These are phyloP conservation scores for Lissocephala sabroskyi DNA, from an alignment of 2,888 invertebrate species.

Conservation along the genomic window DNA sequence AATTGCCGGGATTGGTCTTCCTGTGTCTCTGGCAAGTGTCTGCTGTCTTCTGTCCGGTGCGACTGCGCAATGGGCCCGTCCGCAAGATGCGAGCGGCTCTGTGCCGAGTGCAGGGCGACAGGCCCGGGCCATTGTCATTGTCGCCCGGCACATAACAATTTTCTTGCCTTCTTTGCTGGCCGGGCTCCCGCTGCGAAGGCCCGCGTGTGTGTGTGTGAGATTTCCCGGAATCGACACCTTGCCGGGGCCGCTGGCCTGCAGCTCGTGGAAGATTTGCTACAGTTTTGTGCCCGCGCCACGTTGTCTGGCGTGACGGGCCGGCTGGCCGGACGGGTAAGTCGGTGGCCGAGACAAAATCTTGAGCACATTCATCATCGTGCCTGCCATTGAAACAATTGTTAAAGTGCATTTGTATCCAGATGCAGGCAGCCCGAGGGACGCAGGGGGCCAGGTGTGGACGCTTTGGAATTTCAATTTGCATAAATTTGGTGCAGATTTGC, in stretches of 20 bases:
- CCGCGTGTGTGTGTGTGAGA: constrained; percentile 15
- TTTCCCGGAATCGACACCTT: constrained; percentile 62
- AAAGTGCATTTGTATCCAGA: no score
- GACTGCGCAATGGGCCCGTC: no score
- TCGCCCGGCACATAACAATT: constrained; percentile 51
- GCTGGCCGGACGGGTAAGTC: constrained; percentile 9
- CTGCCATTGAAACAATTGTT: constrained; percentile 47
- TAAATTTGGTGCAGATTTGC: constrained; percentile 62
- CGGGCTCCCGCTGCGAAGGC: constrained; percentile 21
- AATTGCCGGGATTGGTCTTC: no score
- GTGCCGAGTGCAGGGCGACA: no score
- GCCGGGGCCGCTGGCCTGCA: constrained; percentile 19
- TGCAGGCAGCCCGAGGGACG: constrained; percentile 4
- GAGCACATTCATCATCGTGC: constrained; percentile 40
- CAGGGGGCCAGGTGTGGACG: constrained; percentile 46
- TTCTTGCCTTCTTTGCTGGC: constrained; percentile 36
- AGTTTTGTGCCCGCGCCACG: constrained; percentile 60
- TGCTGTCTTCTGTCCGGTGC: no score
- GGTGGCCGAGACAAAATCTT: constrained; percentile 8
- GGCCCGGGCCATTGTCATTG: constrained; percentile 43
- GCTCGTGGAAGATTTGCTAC: constrained; percentile 43
- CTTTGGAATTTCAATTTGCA: constrained; percentile 59
- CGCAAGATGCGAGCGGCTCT: no score
- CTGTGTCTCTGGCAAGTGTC: no score
- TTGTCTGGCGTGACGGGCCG: constrained; percentile 46